phyloP scores from a whole-genome alignment of 2,797 vertebrate species.

The Morelia viridis region DNA sequence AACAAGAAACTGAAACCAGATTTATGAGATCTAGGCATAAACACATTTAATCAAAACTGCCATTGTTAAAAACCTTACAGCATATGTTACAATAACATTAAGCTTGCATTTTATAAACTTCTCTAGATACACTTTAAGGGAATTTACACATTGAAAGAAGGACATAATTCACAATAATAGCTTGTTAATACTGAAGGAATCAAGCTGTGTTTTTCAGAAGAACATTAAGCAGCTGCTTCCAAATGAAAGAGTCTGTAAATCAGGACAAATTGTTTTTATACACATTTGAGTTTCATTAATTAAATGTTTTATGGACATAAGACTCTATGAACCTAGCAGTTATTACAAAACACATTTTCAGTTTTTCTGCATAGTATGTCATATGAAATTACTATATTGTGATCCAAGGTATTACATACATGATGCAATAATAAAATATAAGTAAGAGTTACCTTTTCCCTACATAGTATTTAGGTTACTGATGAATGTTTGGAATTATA shows the following conservation, averaged over 20 bases:
- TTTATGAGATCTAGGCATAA: slow-evolving; percentile 67
- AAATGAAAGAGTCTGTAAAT: slow-evolving; percentile 88
- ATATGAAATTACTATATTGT: slow-evolving; percentile 20
- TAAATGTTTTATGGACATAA: slow-evolving; percentile 84
- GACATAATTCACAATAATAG: slow-evolving; percentile 92
- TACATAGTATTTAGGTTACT: not conserved
- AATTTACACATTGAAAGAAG: slow-evolving; percentile 83
- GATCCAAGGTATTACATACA: slow-evolving; percentile 2
- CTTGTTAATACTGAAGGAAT: slow-evolving; percentile 92
- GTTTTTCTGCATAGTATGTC: slow-evolving; percentile 45
- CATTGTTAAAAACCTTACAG: slow-evolving; percentile 67
- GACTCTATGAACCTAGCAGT: slow-evolving; percentile 76
- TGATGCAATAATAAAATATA: slow-evolving; percentile 7
- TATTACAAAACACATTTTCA: slow-evolving; percentile 72
- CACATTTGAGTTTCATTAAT: slow-evolving; percentile 89
- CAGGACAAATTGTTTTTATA: slow-evolving; percentile 88
- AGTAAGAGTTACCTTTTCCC: not conserved
- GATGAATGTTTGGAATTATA: not conserved
- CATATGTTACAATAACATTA: slow-evolving; percentile 75
- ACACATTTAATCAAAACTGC: slow-evolving; percentile 73
- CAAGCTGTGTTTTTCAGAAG: slow-evolving; percentile 88
- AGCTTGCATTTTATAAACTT: slow-evolving; percentile 79
- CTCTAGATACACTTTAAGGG: slow-evolving; percentile 75
- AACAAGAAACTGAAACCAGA: slow-evolving; percentile 65
- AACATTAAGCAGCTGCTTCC: slow-evolving; percentile 95